Evolutionary conservation across 2,797 vertebrate species (phyloP).

Genomic region (Cossypha caffra): DNA sequence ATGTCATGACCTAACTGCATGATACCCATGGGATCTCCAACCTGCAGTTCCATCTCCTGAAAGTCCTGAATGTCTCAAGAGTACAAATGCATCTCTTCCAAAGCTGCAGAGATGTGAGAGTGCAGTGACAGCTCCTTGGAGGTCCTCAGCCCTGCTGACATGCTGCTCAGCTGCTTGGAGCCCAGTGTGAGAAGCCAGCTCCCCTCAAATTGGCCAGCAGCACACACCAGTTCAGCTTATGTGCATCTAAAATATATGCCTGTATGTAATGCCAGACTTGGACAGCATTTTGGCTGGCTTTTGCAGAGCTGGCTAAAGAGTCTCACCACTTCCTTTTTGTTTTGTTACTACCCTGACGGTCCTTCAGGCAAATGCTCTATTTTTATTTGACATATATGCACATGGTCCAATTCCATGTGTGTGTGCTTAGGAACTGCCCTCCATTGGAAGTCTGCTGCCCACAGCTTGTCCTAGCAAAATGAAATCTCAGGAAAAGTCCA

Average conservation of each 20-base stretch:
- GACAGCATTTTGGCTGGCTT: slow-evolving; percentile 52
- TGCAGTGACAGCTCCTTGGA: neutral
- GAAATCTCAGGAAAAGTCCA: neutral
- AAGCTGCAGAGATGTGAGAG: neutral
- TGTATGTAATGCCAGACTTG: neutral
- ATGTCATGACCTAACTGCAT: neutral
- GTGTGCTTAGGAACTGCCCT: neutral
- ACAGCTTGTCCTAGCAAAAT: neutral
- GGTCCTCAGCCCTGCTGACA: neutral
- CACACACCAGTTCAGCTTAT: neutral
- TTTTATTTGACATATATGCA: slow-evolving; percentile 2
- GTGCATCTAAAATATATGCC: neutral
- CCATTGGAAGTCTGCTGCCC: neutral
- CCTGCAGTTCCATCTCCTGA: neutral
- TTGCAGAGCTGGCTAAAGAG: slow-evolving; percentile 14
- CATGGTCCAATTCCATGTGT: neutral
- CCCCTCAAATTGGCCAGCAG: neutral
- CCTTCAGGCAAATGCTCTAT: slow-evolving; percentile 7
- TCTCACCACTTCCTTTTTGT: slow-evolving; percentile 29
- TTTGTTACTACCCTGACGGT: slow-evolving; percentile 1
- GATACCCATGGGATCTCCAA: neutral
- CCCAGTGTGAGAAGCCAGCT: neutral
- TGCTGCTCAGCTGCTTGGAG: neutral
- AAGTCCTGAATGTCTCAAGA: neutral
- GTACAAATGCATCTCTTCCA: neutral